Percentiles rank a stretch among this genome's conserved stretches.
These are phyloP conservation scores for Echeneis naucrates DNA, from an alignment of 2,797 vertebrate genomes.

Conservation along the genomic window DNA sequence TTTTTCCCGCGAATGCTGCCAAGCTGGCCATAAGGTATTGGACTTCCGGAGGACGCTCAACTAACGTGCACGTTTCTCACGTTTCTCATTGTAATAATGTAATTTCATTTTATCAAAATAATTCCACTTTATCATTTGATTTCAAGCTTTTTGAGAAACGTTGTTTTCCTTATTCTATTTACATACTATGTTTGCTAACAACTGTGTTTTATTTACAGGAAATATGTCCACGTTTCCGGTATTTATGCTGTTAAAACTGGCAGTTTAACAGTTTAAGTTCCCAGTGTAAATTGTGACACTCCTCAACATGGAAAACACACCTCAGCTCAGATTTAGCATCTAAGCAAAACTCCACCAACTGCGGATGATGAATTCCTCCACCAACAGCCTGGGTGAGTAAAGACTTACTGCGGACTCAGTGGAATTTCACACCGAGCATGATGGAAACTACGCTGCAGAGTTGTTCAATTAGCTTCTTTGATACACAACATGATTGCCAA, in stretches of 20 bases:
- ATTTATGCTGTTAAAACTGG: not conserved
- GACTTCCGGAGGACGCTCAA: conserved; percentile 31
- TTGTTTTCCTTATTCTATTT: not conserved
- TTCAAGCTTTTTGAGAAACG: rapidly evolving
- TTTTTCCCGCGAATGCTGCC: not conserved
- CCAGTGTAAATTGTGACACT: conserved; percentile 60
- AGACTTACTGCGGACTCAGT: not conserved
- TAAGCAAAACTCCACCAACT: conserved; percentile 20
- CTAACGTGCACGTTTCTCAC: not conserved
- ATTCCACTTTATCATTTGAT: rapidly evolving
- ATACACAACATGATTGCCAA: not conserved
- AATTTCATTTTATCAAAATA: no score
- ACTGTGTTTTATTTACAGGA: conserved; percentile 13
- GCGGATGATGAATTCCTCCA: conserved; percentile 81
- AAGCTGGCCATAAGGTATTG: not conserved
- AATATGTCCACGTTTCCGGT: conserved; percentile 47
- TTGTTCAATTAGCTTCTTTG: no score
- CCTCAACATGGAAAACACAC: conserved; percentile 76
- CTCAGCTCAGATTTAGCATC: conserved; percentile 24
- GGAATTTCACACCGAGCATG: not conserved
- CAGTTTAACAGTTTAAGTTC: conserved; percentile 3
- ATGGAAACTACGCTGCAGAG: not conserved
- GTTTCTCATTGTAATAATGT: no score
- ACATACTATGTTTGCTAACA: not conserved
- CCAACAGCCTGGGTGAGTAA: conserved; percentile 86